phyloP scores from a whole-genome alignment of 2,888 invertebrate species.

The Stratiomys singularior region DNA sequence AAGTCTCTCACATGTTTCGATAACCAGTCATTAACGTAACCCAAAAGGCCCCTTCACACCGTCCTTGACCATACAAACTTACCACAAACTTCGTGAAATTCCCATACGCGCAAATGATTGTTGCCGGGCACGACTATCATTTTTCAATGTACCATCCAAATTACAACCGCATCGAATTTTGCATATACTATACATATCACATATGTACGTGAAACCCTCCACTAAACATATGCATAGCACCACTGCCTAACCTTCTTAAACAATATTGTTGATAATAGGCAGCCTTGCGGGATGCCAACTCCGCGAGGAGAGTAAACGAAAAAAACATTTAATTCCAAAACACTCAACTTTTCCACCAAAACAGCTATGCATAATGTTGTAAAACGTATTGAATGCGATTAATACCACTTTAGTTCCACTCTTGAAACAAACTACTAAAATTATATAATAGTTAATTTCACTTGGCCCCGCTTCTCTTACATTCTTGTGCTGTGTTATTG shows the following conservation, averaged over 20 bases:
- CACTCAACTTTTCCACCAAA: not conserved
- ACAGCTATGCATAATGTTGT: constrained; percentile 31
- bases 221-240: not conserved
- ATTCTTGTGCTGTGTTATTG: not conserved
- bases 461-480: constrained; percentile 16
- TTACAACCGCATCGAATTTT: constrained; percentile 30
- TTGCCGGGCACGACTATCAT: not conserved
- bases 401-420: constrained; percentile 45
- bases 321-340: constrained; percentile 15
- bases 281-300: constrained; percentile 39
- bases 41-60: too few species aligned
- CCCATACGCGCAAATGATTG: not conserved
- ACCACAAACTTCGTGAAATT: not conserved
- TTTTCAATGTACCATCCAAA: constrained; percentile 28
- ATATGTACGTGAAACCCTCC: not conserved
- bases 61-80: constrained; percentile 1
- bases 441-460: constrained; percentile 40
- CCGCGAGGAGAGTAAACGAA: not conserved
- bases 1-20: too few species aligned
- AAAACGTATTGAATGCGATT: constrained; percentile 43
- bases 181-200: not conserved
- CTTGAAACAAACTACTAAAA: constrained; percentile 44
- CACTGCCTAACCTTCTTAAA: constrained; percentile 21
- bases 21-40: too few species aligned
- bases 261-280: constrained; percentile 40